Evolutionary conservation across 2,113 vertebrate species (phyloP).

Genomic region (Symphodus melops): DNA sequence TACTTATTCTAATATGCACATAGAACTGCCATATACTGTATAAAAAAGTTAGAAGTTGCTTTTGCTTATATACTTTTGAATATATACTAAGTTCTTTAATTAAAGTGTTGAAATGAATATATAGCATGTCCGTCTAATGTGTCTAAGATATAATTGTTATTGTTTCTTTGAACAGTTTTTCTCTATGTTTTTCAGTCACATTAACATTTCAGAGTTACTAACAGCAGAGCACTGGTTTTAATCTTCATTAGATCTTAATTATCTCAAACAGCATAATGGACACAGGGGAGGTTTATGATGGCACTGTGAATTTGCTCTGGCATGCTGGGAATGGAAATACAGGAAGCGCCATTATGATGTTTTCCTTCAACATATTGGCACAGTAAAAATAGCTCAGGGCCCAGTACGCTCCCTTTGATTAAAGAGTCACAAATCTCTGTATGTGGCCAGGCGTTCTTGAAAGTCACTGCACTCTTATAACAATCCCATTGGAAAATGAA

Average conservation of each 20-base stretch:
- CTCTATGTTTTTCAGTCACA: background rate
- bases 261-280: constrained; percentile 21
- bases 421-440: constrained; percentile 39
- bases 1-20: background rate
- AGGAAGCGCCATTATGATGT: constrained; percentile 51
- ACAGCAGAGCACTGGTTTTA: constrained; percentile 6
- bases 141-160: background rate
- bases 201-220: background rate
- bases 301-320: constrained; percentile 49
- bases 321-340: constrained; percentile 72
- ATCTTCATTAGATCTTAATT: constrained; percentile 44
- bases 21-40: too few species aligned
- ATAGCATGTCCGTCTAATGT: background rate
- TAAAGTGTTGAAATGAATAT: background rate
- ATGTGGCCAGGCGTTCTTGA: constrained; percentile 38
- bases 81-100: background rate
- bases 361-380: constrained; percentile 55
- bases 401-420: constrained; percentile 41
- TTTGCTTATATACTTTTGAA: background rate
- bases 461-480: constrained; percentile 8
- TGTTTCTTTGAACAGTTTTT: background rate
- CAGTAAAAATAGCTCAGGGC: constrained; percentile 54
- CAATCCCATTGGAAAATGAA: constrained; percentile 24
- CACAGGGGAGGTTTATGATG: constrained; percentile 40
- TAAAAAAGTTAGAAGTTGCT: background rate